A percentile compares a stretch with the other conserved stretches of the same genome.
These are phyloP conservation scores for Himalopsyche anomala DNA, from an alignment of 2,888 invertebrate species.

Conservation along the genomic window DNA sequence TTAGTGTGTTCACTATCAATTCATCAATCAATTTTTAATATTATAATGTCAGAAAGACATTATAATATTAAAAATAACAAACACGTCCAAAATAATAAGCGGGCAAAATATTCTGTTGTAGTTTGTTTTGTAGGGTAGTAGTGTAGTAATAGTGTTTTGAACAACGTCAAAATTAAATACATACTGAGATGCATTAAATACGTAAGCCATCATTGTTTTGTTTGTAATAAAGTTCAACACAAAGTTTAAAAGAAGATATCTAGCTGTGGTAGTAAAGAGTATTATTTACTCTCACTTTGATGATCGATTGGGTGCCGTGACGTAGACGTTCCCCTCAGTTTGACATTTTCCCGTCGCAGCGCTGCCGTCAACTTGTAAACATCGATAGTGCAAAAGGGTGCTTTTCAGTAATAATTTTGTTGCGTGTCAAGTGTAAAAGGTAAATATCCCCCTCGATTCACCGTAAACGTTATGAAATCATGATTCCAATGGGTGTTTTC, in stretches of 20 bases:
- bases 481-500: neutral
- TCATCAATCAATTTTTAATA: too few species aligned
- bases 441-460: conserved; percentile 8
- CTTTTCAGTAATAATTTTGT: neutral
- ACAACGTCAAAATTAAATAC: too few species aligned
- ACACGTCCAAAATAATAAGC: too few species aligned
- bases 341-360: conserved; percentile 49
- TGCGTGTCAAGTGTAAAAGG: conserved; percentile 14
- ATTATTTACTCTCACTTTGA: conserved; percentile 17
- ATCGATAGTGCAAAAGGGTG: conserved; percentile 47
- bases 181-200: too few species aligned
- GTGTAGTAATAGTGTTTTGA: too few species aligned
- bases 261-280: neutral
- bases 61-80: too few species aligned
- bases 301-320: conserved; percentile 36
- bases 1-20: too few species aligned
- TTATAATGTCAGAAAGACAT: too few species aligned
- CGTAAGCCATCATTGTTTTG: too few species aligned
- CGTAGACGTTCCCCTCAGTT: conserved; percentile 45
- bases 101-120: too few species aligned
- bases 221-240: too few species aligned
- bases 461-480: neutral
- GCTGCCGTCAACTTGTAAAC: conserved; percentile 49
- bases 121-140: too few species aligned
- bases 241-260: neutral